Percentiles rank a stretch among this genome's conserved stretches.
Evolutionary conservation across 2,113 vertebrate species (phyloP).

Genomic region (Mungos mungo): DNA sequence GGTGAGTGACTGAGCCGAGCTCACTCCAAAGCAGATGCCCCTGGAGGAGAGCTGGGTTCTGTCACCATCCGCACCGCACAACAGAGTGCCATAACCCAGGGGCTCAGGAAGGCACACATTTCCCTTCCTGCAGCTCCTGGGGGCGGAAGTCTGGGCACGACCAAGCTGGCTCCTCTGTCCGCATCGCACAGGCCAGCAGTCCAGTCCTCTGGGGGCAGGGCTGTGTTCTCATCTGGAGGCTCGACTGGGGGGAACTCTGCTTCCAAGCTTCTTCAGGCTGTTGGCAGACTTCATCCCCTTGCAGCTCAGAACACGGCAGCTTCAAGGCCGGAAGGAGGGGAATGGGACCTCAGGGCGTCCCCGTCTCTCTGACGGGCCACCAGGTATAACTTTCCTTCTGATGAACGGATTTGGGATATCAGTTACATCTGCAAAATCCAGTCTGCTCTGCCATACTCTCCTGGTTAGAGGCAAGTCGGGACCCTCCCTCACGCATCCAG

Average conservation of each 20-base stretch:
- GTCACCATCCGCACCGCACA: accelerated
- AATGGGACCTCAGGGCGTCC: not conserved
- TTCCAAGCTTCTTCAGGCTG: not conserved
- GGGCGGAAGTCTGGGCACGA: no score
- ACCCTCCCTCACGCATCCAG: not conserved
- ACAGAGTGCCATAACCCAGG: accelerated
- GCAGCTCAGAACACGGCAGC: accelerated
- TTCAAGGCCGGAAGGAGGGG: not conserved
- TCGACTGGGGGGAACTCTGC: not conserved
- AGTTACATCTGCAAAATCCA: not conserved
- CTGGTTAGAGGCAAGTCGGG: not conserved
- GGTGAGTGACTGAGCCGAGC: not conserved
- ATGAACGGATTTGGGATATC: no score
- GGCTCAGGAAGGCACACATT: accelerated
- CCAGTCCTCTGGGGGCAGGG: not conserved
- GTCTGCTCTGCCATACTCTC: accelerated
- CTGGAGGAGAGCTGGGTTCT: accelerated
- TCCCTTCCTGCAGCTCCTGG: not conserved
- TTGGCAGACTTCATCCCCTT: not conserved
- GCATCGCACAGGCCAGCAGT: not conserved
- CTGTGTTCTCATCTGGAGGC: not conserved
- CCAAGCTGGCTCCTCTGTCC: not conserved
- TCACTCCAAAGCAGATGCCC: no score
- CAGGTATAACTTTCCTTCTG: not conserved
- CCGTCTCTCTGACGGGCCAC: no score